Conservation (phyloP, 2,797 vertebrate genomes). For the Hyperoplus lanceolatus region DNA sequence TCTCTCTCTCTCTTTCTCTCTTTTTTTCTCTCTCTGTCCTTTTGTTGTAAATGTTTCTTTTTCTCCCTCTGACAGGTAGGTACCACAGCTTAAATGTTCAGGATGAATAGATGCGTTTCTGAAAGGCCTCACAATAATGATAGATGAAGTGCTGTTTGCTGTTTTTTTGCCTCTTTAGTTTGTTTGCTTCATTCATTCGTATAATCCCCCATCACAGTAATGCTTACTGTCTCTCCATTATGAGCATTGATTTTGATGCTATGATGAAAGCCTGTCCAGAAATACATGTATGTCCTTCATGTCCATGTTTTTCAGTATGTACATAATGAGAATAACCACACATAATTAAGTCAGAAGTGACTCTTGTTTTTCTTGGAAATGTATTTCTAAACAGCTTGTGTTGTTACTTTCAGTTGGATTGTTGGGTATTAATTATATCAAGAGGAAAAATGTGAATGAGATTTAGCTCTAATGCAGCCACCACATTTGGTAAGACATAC, state of each 20-base stretch:
- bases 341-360: background rate
- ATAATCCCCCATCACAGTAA: background rate
- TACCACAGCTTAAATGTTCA: conserved; percentile 43
- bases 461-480: background rate
- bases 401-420: background rate
- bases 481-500: background rate
- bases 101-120: conserved; percentile 29
- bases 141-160: conserved; percentile 12
- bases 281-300: background rate
- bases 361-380: background rate
- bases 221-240: background rate
- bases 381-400: background rate
- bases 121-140: conserved; percentile 1
- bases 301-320: background rate
- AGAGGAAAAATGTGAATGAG: background rate
- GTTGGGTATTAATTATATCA: background rate
- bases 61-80: conserved; percentile 62
- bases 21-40: conserved; percentile 18
- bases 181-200: conserved; percentile 22
- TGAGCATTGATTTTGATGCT: background rate
- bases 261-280: background rate
- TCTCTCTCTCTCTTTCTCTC: conserved; percentile 50
- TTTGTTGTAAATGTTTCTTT: conserved; percentile 58
- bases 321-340: no score
- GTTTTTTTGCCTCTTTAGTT: no score